Evolutionary conservation across 2,113 vertebrate species (phyloP).

Genomic region (Suncus etruscus): DNA sequence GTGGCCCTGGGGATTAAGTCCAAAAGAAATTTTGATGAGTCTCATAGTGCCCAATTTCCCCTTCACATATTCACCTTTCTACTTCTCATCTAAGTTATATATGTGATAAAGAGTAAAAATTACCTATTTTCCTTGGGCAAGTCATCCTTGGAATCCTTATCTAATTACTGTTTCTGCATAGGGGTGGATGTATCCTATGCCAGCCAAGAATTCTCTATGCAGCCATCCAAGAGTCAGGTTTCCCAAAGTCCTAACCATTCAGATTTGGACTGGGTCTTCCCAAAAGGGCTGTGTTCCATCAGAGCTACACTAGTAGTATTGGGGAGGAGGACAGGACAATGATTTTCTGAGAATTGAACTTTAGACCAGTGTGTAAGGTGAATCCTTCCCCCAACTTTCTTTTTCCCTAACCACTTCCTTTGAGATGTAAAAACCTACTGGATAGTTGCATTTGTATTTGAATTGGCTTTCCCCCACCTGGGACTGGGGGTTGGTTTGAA

Average conservation of each 20-base stretch:
- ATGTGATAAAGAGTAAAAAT: not conserved
- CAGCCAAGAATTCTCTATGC: not conserved
- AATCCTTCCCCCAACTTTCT: no score
- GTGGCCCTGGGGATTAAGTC: not conserved
- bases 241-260: not conserved
- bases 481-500: no score
- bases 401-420: no score
- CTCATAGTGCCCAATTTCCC: not conserved
- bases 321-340: no score
- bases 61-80: not conserved
- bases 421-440: no score
- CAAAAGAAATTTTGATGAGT: not conserved
- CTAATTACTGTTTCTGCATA: not conserved
- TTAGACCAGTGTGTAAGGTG: no score
- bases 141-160: not conserved
- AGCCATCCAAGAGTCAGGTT: not conserved
- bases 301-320: no score
- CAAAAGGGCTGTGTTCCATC: no score
- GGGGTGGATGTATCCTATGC: not conserved
- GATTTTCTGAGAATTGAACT: no score
- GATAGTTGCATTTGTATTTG: no score
- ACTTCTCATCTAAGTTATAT: slow-evolving; percentile 32
- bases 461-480: no score
- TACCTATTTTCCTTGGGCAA: not conserved
- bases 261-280: no score